A percentile compares a stretch with the other conserved stretches of the same genome.
These are phyloP conservation scores for Calosoma granatense DNA, from an alignment of 1,140 invertebrate species.

Conservation along the genomic window DNA sequence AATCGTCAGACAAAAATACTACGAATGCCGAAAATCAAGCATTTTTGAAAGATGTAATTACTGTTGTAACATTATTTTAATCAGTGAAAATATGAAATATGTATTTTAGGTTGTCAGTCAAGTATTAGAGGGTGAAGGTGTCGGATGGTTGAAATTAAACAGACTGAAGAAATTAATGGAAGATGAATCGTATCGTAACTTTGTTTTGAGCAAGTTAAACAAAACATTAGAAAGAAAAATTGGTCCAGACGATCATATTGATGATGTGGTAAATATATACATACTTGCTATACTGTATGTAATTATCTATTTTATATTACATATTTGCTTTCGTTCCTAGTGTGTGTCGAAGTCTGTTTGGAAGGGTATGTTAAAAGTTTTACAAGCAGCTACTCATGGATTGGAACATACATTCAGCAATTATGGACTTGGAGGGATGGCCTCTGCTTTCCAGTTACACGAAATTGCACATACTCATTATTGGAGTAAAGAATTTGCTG, in stretches of 20 bases:
- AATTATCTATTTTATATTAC: conserved; percentile 5
- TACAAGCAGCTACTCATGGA: conserved; percentile 81
- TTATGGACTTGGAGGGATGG: conserved; percentile 93
- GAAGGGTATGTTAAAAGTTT: conserved; percentile 92
- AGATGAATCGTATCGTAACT: conserved; percentile 95
- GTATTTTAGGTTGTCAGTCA: conserved; percentile 67
- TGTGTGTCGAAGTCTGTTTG: conserved; percentile 81
- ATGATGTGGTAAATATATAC: conserved; percentile 79
- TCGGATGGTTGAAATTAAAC: conserved; percentile 93
- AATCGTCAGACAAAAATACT: conserved; percentile 55
- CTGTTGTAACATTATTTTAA: conserved; percentile 25
- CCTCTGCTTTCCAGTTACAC: conserved; percentile 90
- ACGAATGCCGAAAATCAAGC: conserved; percentile 79
- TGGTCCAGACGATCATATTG: conserved; percentile 90
- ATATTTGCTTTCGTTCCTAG: conserved; percentile 45
- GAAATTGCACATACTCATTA: conserved; percentile 99
- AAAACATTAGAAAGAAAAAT: conserved; percentile 88
- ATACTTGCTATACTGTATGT: not conserved
- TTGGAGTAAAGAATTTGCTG: conserved; percentile 79
- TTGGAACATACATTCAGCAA: conserved; percentile 87
- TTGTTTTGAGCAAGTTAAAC: conserved; percentile 92
- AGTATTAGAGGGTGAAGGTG: conserved; percentile 90
- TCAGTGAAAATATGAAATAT: conserved; percentile 7
- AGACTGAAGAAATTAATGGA: conserved; percentile 95
- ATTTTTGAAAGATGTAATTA: conserved; percentile 76